Percentiles rank a stretch among this genome's conserved stretches.
These are phyloP conservation scores for Oncorhynchus tshawytscha DNA, from an alignment of 2,113 vertebrate species.

Conservation along the genomic window DNA sequence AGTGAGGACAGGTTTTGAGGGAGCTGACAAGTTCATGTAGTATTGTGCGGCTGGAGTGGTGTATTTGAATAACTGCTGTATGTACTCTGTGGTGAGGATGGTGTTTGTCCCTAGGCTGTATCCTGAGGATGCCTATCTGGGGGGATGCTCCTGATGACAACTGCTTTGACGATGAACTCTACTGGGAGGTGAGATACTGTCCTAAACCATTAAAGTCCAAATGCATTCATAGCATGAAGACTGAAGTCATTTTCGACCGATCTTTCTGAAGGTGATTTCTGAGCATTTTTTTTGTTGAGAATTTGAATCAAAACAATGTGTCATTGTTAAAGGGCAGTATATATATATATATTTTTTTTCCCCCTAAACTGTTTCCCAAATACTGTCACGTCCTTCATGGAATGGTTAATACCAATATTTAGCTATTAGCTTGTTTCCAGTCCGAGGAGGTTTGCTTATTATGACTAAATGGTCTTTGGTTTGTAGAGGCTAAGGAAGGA, in stretches of 20 bases:
- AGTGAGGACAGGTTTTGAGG: neutral
- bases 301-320: too few species aligned
- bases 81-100: neutral
- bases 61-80: too few species aligned
- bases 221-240: neutral
- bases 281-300: too few species aligned
- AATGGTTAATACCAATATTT: too few species aligned
- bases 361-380: too few species aligned
- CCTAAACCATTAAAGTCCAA: neutral
- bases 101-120: constrained; percentile 71
- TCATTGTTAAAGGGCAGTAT: too few species aligned
- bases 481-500: neutral
- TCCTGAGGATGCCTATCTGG: constrained; percentile 90
- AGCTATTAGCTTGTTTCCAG: too few species aligned
- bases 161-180: constrained; percentile 88
- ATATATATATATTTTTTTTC: too few species aligned
- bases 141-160: constrained; percentile 85
- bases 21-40: neutral
- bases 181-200: constrained; percentile 88
- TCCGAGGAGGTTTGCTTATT: neutral
- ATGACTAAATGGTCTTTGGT: neutral
- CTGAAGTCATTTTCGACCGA: too few species aligned
- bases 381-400: too few species aligned
- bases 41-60: neutral
- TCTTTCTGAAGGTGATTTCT: too few species aligned